Base-by-base conservation (phyloP, 2,113 vertebrate genomes). In the Rana temporaria region DNA sequence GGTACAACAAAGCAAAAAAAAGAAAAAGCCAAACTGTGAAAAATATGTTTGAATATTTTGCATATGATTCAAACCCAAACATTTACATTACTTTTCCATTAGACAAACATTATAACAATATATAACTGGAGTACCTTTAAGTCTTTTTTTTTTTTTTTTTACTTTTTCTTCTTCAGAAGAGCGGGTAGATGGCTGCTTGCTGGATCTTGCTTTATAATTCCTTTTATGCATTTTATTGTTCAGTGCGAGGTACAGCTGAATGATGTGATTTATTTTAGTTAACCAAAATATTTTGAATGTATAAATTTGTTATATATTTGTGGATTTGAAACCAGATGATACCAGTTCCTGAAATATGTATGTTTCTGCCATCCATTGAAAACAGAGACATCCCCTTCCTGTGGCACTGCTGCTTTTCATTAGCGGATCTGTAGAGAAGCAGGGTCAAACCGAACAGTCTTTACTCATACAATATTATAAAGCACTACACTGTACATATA, bases 251-350 rank as follows among this genome's bases (percentile, higher is more conserved):
- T 18, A 26, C 22, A 53, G 20, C 16, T 52, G 20, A 71, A 71
- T 53, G 38, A 71, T 71, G 22, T 64, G 62, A 64, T 64, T 64
- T 64, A 64, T 64, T 64, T 71, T 53, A 3, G 3, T 71, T 71
- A 71, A 71, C n/a, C 68, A 71, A 52, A 71, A 71, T 71, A 71
- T 71, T 71, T 71, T 71, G 20, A 53, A n/a, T 71, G 20, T 71
- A 71, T 26, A 71, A 71, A 71, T 48, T 71, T 69, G 67, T 69
- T 52, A 16, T 34, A 69, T n/a, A 69, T 69, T 68, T 68, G 19
- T 68, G n/a, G 67, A 70, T 70, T 71, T 53, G 20, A 71, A 71
- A 71, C 68, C 48, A 71, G 42, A 71, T 71, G 68, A 71, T 71
- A 20, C 42, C 68, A 55, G 68, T 71, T 24, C 68, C 48, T 71